These are phyloP conservation scores for Varecia variegata DNA, from an alignment of 2,797 vertebrate genomes.

Conservation along the genomic window DNA sequence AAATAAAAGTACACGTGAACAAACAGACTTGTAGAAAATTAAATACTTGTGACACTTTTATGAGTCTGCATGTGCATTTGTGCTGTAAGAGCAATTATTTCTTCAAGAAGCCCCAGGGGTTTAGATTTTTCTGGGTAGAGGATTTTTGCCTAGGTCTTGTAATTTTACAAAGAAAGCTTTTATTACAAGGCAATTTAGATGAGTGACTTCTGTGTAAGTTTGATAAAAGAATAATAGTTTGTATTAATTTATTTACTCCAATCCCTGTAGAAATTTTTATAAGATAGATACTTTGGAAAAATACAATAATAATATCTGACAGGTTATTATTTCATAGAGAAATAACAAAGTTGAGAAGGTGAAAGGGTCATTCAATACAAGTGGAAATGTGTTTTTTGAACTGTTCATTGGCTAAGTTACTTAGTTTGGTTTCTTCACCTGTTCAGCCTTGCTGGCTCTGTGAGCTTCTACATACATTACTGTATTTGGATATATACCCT, in stretches of 20 bases:
- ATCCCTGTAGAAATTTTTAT: not conserved
- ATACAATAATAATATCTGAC: not conserved
- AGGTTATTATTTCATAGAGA: slow-evolving; percentile 21
- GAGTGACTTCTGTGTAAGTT: slow-evolving; percentile 31
- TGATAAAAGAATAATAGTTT: slow-evolving; percentile 4
- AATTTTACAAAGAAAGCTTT: slow-evolving; percentile 47
- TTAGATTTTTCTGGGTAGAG: slow-evolving; percentile 15
- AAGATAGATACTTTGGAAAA: not conserved
- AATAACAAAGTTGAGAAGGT: not conserved
- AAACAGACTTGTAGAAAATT: slow-evolving; percentile 59
- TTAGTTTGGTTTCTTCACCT: not conserved
- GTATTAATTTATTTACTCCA: slow-evolving; percentile 7
- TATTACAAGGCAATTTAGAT: slow-evolving; percentile 26
- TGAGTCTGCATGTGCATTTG: slow-evolving; percentile 41
- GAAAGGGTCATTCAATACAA: not conserved
- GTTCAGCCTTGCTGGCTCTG: not conserved
- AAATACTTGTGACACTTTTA: slow-evolving; percentile 64
- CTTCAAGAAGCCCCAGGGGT: slow-evolving; percentile 45
- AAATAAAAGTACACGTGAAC: not conserved
- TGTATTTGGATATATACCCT: not conserved
- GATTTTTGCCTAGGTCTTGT: slow-evolving; percentile 35
- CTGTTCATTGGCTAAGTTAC: not conserved
- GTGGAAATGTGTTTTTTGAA: not conserved
- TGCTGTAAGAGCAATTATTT: slow-evolving; percentile 50
- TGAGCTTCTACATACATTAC: not conserved